Evolutionary conservation across 2,113 vertebrate genomes (phyloP), one percentile per base, ranked within the genome.

Genomic region (Vanacampus margaritifer): DNA sequence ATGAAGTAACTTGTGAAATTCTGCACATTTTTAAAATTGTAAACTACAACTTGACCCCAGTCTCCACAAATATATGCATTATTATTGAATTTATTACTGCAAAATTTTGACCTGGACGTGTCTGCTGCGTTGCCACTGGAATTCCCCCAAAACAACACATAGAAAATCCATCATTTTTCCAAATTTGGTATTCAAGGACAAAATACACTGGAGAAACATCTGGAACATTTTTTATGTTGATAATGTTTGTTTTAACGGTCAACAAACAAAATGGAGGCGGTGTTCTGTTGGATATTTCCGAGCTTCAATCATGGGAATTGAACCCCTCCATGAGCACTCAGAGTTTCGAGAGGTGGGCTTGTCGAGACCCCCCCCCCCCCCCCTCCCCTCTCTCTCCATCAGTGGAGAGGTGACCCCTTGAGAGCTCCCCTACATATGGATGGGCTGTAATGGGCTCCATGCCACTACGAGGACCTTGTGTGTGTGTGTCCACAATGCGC

Each of bases 371-470:
- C 43, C 68, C 59, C 71, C 43, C 71, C 62, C 69, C n/a, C n/a
- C n/a, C 75, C 74, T 71, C 43, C 68, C 59, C 71, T 37, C 71
- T 78, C 43, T 75, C 70, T 65, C 71, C 56, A 56, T 76, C 80
- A 72, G 80, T 79, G 68, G 71, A 85, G 79, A 81, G 78, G 71
- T 84, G 76, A 82, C 76, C 86, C 72, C 82, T 72, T 69, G 79
- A 87, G 82, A 85, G 86, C 76, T 74, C 84, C 68, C 66, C 79
- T 64, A 58, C 81, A 86, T 80, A 78, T 73, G 78, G 78, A 82
- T 75, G 51, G 73, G 70, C 65, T 78, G 76, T 85, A 84, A 86
- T 86, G 76, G 79, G 68, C 78, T 76, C 54, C 3, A 68, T 53
- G 72, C 81, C 65, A 37, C 67, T 35, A 69, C 79, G 36, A 63